Conservation (phyloP, 2,888 invertebrate species). For the Ypsolopha sequella region DNA sequence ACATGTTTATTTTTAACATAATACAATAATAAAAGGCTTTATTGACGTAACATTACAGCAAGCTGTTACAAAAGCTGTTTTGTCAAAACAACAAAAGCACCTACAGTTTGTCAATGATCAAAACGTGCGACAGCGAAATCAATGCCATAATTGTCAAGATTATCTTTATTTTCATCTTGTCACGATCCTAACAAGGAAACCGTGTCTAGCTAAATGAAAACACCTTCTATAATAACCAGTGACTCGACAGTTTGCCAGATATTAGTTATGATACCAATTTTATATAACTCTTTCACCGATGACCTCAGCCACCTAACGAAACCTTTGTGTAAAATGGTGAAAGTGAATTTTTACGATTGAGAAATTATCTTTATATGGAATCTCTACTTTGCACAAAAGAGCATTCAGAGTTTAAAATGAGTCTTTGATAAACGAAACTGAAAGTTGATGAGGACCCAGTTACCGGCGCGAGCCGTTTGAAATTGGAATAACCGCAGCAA, state of each 20-base stretch:
- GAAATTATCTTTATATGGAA: constrained; percentile 4
- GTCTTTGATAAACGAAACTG: constrained; percentile 38
- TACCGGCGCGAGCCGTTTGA: constrained; percentile 18
- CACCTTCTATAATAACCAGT: constrained; percentile 28
- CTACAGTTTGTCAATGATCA: too few relatives aligned
- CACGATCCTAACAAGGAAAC: constrained; percentile 52
- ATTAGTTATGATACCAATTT: constrained; percentile 26
- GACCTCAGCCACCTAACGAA: not conserved
- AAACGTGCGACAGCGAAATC: constrained; percentile 4
- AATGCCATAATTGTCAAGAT: constrained; percentile 21
- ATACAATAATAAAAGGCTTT: too few relatives aligned
- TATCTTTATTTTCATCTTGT: constrained; percentile 42
- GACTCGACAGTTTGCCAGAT: constrained; percentile 32
- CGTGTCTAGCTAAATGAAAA: constrained; percentile 29
- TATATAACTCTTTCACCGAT: constrained; percentile 8
- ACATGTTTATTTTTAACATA: too few relatives aligned
- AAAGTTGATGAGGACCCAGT: constrained; percentile 34
- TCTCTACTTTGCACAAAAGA: constrained; percentile 23
- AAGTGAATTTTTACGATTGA: constrained; percentile 5
- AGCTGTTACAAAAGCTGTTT: too few relatives aligned
- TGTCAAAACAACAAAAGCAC: too few relatives aligned
- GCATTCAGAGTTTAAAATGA: constrained; percentile 18
- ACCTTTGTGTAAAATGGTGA: not conserved
- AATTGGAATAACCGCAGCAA: constrained; percentile 13
- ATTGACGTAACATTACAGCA: too few relatives aligned